Evolutionary conservation across 2,797 vertebrate genomes (phyloP), one percentile per base, ranked within the genome.

Genomic region (Malurus splendens): DNA sequence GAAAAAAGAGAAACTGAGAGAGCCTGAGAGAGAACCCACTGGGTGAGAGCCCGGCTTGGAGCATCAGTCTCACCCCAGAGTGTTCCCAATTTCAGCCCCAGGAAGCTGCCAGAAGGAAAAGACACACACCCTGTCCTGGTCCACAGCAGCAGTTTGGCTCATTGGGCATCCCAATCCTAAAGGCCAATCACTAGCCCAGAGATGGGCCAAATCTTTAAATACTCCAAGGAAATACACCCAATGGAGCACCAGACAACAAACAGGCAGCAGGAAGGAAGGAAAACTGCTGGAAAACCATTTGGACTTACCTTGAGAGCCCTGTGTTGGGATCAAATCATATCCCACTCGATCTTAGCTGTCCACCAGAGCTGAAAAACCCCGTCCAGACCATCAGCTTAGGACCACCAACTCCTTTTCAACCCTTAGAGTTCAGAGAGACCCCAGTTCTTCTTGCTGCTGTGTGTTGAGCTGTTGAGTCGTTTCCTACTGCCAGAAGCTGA

Each of bases 401-500:
- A 52, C 33, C 87, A 84, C 67, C 52, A 65, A 13, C 45, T 76
- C 9, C 2, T 48, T n/a, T 52, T 82, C 54, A 89, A 85, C 72
- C 88, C 88, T 93, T 75, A 71, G 56, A 28, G 32, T 0, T 2
- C 23, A 55, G 60, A 94, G 82, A 86, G 79, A 55, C 42, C 19
- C 78, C 18, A 88, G 76, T 74, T 89, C 79, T 92, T 44, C 89
- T 88, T 59, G 25, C 56, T 0, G 22, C 36, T 18, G 77, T 80
- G 94, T 87, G 94, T 93, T 83, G 94, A 86, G 87, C 77, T 95
- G 92, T 84, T 92, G 59, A 32, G 95, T 95, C 95, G 96, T 95
- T 96, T 96, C 96, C 96, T 96, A 93, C 74, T 73, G 28, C 87
- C 84, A 94, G 18, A 86, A 94, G 89, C 88, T 90, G 93, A 92